A percentile compares a stretch with the other conserved stretches of the same genome.
These are phyloP conservation scores for Todus mexicanus DNA, from an alignment of 2,797 vertebrate species.

Conservation along the genomic window DNA sequence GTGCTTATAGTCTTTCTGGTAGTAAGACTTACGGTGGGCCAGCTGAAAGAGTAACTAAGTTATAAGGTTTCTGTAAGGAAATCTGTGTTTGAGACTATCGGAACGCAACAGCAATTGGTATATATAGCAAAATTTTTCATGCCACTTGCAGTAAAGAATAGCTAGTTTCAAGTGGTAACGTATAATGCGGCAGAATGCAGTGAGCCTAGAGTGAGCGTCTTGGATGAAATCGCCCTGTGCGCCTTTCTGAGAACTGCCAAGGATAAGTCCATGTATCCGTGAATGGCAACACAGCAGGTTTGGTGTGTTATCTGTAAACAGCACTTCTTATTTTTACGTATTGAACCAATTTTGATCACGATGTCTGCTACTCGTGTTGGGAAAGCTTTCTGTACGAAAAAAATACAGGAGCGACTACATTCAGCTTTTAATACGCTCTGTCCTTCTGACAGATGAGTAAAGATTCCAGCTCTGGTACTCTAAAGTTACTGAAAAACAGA, in stretches of 20 bases:
- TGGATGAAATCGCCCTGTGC: not conserved
- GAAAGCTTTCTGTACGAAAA: not conserved
- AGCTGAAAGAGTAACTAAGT: not conserved
- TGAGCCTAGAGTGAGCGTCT: not conserved
- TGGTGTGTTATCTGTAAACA: not conserved
- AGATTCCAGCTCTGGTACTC: not conserved
- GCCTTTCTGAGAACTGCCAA: not conserved
- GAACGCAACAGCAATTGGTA: not conserved
- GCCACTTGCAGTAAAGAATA: not conserved
- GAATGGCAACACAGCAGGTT: not conserved
- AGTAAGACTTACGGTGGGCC: not conserved
- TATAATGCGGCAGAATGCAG: not conserved
- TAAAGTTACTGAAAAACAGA: not conserved
- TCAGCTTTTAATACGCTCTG: not conserved
- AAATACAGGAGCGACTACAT: not conserved
- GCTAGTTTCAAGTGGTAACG: not conserved
- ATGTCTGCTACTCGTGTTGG: not conserved
- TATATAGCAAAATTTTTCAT: not conserved
- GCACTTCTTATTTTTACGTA: not conserved
- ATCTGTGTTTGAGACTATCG: not conserved
- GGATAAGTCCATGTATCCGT: not conserved
- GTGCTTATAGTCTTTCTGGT: not conserved
- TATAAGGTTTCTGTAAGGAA: not conserved
- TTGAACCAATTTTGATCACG: not conserved
- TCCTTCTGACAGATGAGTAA: not conserved